These are phyloP conservation scores for Brachionus rubens DNA, from an alignment of 1,140 invertebrate genomes.

Conservation along the genomic window DNA sequence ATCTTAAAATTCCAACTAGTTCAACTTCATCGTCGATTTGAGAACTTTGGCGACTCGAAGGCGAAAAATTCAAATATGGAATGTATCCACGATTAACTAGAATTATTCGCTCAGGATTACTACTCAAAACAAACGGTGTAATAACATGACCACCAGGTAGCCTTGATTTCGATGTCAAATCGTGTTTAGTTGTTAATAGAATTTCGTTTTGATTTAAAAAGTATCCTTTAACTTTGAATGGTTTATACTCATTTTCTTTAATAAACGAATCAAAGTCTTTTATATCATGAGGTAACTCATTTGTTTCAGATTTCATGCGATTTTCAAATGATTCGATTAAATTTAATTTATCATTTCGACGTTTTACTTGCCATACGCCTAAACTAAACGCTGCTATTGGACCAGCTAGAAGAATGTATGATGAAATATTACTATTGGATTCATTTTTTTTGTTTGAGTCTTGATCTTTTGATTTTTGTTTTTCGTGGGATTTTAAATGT, in stretches of 20 bases:
- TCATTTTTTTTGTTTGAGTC: background rate
- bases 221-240: constrained; percentile 65
- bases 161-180: background rate
- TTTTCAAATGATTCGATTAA: constrained; percentile 71
- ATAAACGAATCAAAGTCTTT: background rate
- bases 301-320: constrained; percentile 64
- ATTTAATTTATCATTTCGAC: constrained; percentile 78
- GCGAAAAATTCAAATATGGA: constrained; percentile 66
- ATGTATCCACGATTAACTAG: constrained; percentile 90
- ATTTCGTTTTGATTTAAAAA: constrained; percentile 67
- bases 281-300: constrained; percentile 69
- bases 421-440: background rate
- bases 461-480: no score
- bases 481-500: no score
- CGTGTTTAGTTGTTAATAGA: constrained; percentile 60
- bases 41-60: constrained; percentile 60
- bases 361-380: constrained; percentile 82
- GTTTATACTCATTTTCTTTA: constrained; percentile 27
- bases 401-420: constrained; percentile 54
- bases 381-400: constrained; percentile 75
- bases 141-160: constrained; percentile 56
- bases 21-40: constrained; percentile 49
- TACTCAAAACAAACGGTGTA: constrained; percentile 57
- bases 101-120: constrained; percentile 61
- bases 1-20: constrained; percentile 67